Percentiles rank a stretch among this genome's conserved stretches.
Conservation (phyloP, 92 coral and sea anemone genomes). For the Porites evermanni region DNA sequence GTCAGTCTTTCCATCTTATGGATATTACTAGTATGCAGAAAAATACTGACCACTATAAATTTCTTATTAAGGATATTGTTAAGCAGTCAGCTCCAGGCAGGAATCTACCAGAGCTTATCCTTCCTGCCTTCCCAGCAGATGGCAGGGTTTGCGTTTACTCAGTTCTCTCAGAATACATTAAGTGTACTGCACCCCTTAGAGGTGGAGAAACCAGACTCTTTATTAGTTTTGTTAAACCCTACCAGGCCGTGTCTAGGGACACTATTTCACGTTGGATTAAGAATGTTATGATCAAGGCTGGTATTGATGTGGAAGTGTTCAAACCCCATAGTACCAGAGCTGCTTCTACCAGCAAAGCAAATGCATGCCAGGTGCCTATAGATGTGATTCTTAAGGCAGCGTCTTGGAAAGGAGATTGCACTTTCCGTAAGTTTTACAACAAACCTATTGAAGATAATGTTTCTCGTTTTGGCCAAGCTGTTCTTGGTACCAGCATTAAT, state of each 20-base stretch:
- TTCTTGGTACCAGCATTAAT: not conserved
- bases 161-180: constrained; percentile 14
- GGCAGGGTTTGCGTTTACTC: constrained; percentile 18
- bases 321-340: too few species aligned
- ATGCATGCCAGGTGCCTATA: constrained; percentile 7
- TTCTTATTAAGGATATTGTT: constrained; percentile 1
- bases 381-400: constrained; percentile 33
- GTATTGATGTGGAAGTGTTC: constrained; percentile 10
- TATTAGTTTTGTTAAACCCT: not conserved
- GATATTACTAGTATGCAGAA: constrained; percentile 22
- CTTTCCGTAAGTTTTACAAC: constrained; percentile 27
- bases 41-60: not conserved
- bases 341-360: too few species aligned
- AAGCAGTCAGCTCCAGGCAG: constrained; percentile 11
- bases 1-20: constrained; percentile 45
- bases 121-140: not conserved
- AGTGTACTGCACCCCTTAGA: constrained; percentile 26
- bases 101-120: constrained; percentile 15
- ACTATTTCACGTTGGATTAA: constrained; percentile 27
- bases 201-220: constrained; percentile 8
- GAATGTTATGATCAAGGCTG: constrained; percentile 8
- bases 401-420: constrained; percentile 29
- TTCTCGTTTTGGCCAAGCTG: constrained; percentile 21
- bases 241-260: constrained; percentile 3
- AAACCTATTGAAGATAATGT: constrained; percentile 30